These are phyloP conservation scores for Pycnomerus fuliginosus DNA, from an alignment of 2,888 invertebrate species.

Conservation along the genomic window DNA sequence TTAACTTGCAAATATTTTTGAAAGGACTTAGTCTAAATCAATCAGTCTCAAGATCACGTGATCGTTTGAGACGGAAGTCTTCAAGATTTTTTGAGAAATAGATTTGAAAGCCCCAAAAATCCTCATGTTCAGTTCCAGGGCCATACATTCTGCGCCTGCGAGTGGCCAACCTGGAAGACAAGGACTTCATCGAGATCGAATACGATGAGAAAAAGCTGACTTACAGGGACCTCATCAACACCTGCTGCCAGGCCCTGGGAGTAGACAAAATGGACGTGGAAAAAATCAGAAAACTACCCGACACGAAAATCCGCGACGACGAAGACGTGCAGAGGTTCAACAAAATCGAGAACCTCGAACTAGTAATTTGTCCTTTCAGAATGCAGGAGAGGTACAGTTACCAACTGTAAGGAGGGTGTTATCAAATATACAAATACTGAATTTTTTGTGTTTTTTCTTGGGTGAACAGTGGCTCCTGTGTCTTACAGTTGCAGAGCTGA, in stretches of 20 bases:
- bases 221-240: conserved; percentile 9
- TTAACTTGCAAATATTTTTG: no score
- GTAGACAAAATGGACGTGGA: conserved; percentile 8
- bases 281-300: conserved; percentile 14
- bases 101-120: no score
- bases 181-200: conserved; percentile 15
- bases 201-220: conserved; percentile 8
- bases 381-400: conserved; percentile 8
- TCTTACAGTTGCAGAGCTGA: no score
- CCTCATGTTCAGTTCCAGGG: no score
- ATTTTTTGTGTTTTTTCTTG: no score
- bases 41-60: no score
- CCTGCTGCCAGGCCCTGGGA: conserved; percentile 7
- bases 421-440: no score
- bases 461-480: no score
- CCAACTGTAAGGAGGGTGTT: no score
- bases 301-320: conserved; percentile 6
- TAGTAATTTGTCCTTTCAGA: conserved; percentile 6
- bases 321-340: conserved; percentile 14
- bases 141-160: conserved; percentile 10
- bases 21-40: no score
- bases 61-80: no score
- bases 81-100: no score
- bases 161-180: conserved; percentile 8
- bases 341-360: conserved; percentile 9